These are phyloP conservation scores for Acheta domesticus DNA, from an alignment of 2,888 invertebrate genomes.

Conservation along the genomic window DNA sequence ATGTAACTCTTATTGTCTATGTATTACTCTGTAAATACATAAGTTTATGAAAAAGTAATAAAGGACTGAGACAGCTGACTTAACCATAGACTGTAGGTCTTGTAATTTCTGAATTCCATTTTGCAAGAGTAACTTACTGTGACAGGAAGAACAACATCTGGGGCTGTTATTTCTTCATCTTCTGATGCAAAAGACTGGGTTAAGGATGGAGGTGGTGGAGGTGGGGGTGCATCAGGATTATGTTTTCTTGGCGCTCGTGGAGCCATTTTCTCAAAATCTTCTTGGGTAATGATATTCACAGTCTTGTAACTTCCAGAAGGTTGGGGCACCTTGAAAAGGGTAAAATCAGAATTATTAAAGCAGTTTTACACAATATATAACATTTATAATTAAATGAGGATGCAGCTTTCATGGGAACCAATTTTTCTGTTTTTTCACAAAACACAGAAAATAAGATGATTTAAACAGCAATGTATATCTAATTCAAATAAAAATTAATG, in stretches of 20 bases:
- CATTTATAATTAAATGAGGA: neutral
- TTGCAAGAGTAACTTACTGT: no score
- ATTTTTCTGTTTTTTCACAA: no score
- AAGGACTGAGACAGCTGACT: no score
- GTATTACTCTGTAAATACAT: no score
- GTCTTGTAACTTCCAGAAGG: constrained; percentile 67
- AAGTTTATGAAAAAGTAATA: no score
- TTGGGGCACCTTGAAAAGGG: constrained; percentile 34
- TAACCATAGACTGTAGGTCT: no score
- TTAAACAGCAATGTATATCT: no score
- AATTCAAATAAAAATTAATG: no score
- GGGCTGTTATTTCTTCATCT: constrained; percentile 37
- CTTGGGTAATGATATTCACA: constrained; percentile 83
- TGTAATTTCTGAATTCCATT: no score
- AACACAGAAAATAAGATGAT: no score
- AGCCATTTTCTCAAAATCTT: constrained; percentile 77
- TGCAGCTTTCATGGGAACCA: no score
- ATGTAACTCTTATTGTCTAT: no score
- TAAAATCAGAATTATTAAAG: neutral
- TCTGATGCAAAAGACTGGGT: constrained; percentile 42
- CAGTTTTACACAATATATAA: neutral
- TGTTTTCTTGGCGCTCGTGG: constrained; percentile 62
- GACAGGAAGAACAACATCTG: neutral
- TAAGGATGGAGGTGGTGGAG: constrained; percentile 62
- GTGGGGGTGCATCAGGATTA: constrained; percentile 77